phyloP scores from a whole-genome alignment of 2,797 vertebrate genomes.

The Chaetodon trifasciatus region DNA sequence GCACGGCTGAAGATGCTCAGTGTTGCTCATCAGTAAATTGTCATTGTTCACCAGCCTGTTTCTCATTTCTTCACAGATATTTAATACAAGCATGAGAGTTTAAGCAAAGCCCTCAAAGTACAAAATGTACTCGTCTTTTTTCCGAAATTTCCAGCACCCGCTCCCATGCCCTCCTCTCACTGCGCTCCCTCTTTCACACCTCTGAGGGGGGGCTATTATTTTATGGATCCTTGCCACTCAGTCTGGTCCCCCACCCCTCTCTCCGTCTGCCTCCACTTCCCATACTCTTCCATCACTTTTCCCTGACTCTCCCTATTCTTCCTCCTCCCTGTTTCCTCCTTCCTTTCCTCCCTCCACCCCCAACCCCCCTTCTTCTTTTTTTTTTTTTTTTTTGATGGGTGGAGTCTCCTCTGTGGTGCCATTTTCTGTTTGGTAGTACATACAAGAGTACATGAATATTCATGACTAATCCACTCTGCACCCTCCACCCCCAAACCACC shows the following conservation, averaged over 20 bases:
- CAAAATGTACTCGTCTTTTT: conserved; percentile 42
- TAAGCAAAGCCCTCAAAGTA: conserved; percentile 16
- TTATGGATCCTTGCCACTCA: conserved; percentile 76
- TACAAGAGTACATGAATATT: conserved; percentile 88
- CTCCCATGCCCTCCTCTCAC: conserved; percentile 39
- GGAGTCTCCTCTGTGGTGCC: conserved; percentile 79
- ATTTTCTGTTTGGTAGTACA: conserved; percentile 83
- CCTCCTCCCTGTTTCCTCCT: conserved; percentile 41
- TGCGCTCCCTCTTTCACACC: conserved; percentile 63
- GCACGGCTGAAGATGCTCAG: not conserved
- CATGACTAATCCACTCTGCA: conserved; percentile 78
- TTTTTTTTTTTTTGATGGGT: conserved; percentile 63
- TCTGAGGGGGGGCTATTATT: conserved; percentile 65
- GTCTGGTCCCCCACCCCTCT: conserved; percentile 57
- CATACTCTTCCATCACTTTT: conserved; percentile 45
- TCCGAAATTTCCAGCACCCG: conserved; percentile 10
- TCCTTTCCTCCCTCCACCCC: conserved; percentile 37
- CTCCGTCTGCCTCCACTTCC: conserved; percentile 60
- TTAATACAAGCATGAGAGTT: not conserved
- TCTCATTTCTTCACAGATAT: not conserved
- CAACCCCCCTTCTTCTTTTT: conserved; percentile 13
- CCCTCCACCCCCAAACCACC: conserved; percentile 59
- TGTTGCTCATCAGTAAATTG: not conserved
- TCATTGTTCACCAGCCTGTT: not conserved
- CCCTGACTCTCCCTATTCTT: conserved; percentile 33